phyloP scores from a whole-genome alignment of 2,888 invertebrate genomes.

The Thumatha senex region DNA sequence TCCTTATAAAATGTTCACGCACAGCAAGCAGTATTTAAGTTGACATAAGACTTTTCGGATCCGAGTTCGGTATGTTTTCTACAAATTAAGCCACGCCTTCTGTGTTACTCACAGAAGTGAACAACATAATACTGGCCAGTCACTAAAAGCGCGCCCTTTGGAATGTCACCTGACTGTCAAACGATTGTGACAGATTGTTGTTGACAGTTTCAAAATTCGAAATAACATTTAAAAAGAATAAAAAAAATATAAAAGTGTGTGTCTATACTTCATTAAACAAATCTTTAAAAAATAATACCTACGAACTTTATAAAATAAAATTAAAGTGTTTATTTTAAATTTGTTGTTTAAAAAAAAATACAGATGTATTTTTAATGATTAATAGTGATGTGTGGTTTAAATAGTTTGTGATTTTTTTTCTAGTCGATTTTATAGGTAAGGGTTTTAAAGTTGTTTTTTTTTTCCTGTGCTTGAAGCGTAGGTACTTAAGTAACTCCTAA shows the following conservation, averaged over 20 bases:
- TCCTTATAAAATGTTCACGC: too few species aligned
- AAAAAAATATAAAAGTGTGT: not conserved
- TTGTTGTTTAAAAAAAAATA: too few species aligned
- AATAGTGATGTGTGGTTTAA: conserved; percentile 15
- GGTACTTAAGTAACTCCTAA: too few species aligned
- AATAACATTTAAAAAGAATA: not conserved
- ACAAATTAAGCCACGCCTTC: conserved; percentile 19
- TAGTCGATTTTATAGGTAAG: conserved; percentile 14
- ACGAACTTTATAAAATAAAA: too few species aligned
- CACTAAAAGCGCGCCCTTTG: conserved; percentile 30
- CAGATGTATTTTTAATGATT: not conserved
- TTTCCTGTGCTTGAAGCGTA: not conserved
- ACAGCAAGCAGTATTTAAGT: too few species aligned
- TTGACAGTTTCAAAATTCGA: conserved; percentile 6
- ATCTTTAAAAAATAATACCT: not conserved
- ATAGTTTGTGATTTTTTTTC: not conserved
- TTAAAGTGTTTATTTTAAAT: too few species aligned
- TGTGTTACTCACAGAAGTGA: conserved; percentile 3
- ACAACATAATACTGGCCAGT: conserved; percentile 18
- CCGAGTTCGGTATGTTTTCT: not conserved
- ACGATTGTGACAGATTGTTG: conserved; percentile 23
- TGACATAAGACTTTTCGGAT: conserved; percentile 2
- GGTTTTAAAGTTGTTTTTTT: not conserved
- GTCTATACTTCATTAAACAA: not conserved
- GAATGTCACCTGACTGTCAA: conserved; percentile 30